Base-by-base conservation (phyloP, 2,113 vertebrate genomes). In the Caranx melampygus region DNA sequence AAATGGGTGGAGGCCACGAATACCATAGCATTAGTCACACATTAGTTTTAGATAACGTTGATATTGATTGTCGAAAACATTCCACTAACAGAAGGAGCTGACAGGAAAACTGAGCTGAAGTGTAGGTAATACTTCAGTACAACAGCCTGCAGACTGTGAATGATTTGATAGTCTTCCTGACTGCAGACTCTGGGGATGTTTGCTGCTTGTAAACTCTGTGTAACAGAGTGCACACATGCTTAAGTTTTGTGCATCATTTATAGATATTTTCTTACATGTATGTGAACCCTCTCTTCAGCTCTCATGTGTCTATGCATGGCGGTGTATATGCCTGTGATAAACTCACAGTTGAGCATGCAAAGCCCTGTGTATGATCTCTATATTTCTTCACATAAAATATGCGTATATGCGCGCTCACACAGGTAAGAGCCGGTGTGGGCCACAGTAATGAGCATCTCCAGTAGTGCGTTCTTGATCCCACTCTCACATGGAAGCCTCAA, bases 361-460 rank as follows among this genome's bases (percentile, higher is more conserved):
- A 58, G 52, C 3, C 49, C 58, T 42, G 20, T 34, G 35, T n/a
- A 20, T 45, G 72, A 78, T 49, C 44, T 67, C 18, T 62, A 2
- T 40, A 59, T 72, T 44, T 74, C 44, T 51, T 37, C 62, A 26
- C 51, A 68, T 70, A 10, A 85, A 74, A 74, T 67, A 64, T 81
- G 57, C n/a, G 5, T 47, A 8, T n/a, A 13, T 68, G 18, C 21
- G 20, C 3, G 6, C 85, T 83, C 72, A n/a, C 72, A 55, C 80
- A 90, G 84, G 81, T 91, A 68, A 62, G 63, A 76, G 65, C 63
- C 4, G 5, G 64, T 67, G 69, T 63, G 64, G 69, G 72, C 62
- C 61, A 52, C 71, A 16, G 65, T 91, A 93, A 92, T 88, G 86
- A 93, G 88, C 75, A 12, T 72, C 83, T 82, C 78, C 67, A 65